Percentiles rank a stretch among this genome's conserved stretches.
phyloP scores from a whole-genome alignment of 2,888 invertebrate species.

The Diaprepes abbreviatus region DNA sequence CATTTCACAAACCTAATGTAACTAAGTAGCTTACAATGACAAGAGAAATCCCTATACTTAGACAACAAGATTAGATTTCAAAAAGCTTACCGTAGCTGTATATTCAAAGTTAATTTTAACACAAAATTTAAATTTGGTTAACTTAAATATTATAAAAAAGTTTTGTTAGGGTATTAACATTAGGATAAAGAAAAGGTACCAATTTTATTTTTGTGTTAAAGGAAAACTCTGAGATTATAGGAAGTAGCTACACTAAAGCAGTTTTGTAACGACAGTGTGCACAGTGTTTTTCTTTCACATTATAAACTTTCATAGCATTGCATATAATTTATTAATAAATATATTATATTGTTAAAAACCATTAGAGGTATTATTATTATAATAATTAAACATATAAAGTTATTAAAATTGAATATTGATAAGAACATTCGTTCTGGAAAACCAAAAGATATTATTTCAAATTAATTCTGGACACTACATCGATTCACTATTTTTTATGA shows the following conservation, averaged over 20 bases:
- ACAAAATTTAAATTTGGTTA: slow-evolving; percentile 11
- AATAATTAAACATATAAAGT: no score
- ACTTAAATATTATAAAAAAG: neutral
- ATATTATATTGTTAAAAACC: no score
- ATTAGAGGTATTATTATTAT: no score
- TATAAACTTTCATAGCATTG: neutral
- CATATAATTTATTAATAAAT: no score
- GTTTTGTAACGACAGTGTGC: neutral
- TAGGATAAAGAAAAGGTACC: neutral
- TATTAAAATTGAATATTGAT: no score
- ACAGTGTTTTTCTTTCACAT: slow-evolving; percentile 3
- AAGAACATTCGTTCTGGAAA: no score
- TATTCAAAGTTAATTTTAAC: slow-evolving; percentile 11
- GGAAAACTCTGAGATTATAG: neutral
- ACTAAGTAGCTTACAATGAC: slow-evolving; percentile 8
- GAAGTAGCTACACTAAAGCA: slow-evolving; percentile 3
- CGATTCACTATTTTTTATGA: no score
- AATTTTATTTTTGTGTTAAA: slow-evolving; percentile 6
- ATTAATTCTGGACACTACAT: no score
- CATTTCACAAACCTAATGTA: slow-evolving; percentile 1
- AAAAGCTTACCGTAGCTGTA: slow-evolving; percentile 4
- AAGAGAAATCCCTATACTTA: slow-evolving; percentile 4
- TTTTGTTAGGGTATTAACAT: neutral
- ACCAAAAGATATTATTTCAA: no score
- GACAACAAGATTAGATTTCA: slow-evolving; percentile 6